phyloP scores from a whole-genome alignment of 2,888 invertebrate species.

The Bugula neritina region DNA sequence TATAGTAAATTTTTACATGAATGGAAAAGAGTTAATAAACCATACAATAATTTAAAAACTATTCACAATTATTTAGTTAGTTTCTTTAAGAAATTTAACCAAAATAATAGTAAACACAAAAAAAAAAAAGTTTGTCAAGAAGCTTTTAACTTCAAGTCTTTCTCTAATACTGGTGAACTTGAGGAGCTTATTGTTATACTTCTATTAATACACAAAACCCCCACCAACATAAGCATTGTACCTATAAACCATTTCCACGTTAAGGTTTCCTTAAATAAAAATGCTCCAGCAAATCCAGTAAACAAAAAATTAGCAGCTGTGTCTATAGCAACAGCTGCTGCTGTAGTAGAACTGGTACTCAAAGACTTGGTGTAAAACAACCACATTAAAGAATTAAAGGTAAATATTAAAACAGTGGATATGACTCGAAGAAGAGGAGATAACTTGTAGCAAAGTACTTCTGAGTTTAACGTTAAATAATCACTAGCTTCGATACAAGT shows the following conservation, averaged over 20 bases:
- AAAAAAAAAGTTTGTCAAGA: constrained; percentile 17
- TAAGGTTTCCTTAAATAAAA: neutral
- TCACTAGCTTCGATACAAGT: neutral
- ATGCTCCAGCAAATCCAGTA: constrained; percentile 5
- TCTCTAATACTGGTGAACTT: neutral
- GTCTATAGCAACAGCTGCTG: constrained; percentile 7
- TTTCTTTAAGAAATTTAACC: no score
- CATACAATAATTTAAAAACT: no score
- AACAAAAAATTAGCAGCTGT: constrained; percentile 15
- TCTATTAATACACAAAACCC: neutral
- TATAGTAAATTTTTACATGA: no score
- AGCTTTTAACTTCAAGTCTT: neutral
- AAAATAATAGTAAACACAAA: neutral
- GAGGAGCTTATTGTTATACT: neutral
- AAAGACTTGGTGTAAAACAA: neutral
- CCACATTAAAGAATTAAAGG: constrained; percentile 21
- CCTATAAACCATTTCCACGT: neutral
- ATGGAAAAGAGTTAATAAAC: no score
- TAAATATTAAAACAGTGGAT: neutral
- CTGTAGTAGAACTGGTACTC: constrained; percentile 12
- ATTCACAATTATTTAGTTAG: no score
- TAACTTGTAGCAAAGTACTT: neutral
- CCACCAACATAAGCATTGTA: neutral
- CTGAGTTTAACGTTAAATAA: neutral
- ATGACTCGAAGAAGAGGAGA: neutral